Conservation (phyloP, 2,888 invertebrate species). For the Sinohyriopsis cumingii region DNA sequence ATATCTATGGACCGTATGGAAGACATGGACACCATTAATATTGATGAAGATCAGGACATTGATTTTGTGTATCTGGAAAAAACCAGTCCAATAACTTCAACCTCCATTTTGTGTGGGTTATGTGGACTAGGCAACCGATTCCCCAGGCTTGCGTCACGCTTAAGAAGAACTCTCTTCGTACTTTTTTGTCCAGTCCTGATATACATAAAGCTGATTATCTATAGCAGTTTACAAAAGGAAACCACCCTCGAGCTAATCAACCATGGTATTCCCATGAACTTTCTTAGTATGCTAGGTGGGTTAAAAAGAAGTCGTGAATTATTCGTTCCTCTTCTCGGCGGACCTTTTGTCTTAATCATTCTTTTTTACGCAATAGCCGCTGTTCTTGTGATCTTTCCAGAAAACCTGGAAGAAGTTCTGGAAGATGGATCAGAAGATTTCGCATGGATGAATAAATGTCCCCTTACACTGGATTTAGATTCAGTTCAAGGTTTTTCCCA, state of each 20-base stretch:
- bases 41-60: background rate
- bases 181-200: slow-evolving; percentile 13
- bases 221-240: slow-evolving; percentile 8
- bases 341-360: slow-evolving; percentile 19
- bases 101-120: slow-evolving; percentile 10
- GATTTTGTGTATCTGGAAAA: slow-evolving; percentile 18
- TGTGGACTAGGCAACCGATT: slow-evolving; percentile 16
- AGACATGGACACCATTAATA: no score
- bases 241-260: slow-evolving; percentile 15
- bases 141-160: slow-evolving; percentile 14
- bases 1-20: no score
- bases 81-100: slow-evolving; percentile 18
- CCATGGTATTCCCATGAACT: slow-evolving; percentile 23
- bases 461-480: slow-evolving; percentile 9
- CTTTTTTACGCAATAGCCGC: slow-evolving; percentile 11
- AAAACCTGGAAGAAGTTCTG: slow-evolving; percentile 7
- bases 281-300: slow-evolving; percentile 26
- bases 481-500: slow-evolving; percentile 13
- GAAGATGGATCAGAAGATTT: slow-evolving; percentile 5
- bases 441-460: background rate
- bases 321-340: slow-evolving; percentile 24
- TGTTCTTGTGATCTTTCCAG: slow-evolving; percentile 18
- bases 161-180: slow-evolving; percentile 15
- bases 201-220: slow-evolving; percentile 18
- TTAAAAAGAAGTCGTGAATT: slow-evolving; percentile 18